These are phyloP conservation scores for Cherax destructor DNA, from an alignment of 1,140 invertebrate genomes.

Conservation along the genomic window DNA sequence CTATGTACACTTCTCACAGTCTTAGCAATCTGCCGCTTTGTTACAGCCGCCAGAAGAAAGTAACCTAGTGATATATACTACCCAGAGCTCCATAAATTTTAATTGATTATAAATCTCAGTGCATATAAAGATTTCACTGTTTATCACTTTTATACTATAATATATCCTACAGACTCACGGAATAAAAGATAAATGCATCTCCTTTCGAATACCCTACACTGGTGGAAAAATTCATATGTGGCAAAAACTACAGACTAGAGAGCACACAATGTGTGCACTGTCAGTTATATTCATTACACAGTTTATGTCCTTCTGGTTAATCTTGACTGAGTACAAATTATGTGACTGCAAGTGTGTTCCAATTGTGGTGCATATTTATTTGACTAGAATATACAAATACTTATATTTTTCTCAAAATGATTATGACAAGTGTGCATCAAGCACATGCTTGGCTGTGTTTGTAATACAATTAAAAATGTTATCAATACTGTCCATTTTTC, in stretches of 20 bases:
- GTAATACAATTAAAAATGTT: neutral
- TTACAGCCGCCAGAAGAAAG: slow-evolving; percentile 3
- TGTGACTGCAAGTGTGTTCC: neutral
- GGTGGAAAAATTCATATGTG: too few species aligned
- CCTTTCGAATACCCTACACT: too few species aligned
- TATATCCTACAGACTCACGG: too few species aligned
- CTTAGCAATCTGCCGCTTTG: slow-evolving; percentile 3
- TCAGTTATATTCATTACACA: neutral
- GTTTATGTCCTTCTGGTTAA: too few species aligned
- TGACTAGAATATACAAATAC: neutral
- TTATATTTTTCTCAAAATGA: neutral
- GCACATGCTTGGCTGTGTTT: neutral
- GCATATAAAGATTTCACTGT: too few species aligned
- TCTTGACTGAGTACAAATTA: neutral
- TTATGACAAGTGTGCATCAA: neutral
- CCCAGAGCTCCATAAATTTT: too few species aligned
- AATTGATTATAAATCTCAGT: too few species aligned
- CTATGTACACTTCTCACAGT: neutral
- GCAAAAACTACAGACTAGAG: too few species aligned
- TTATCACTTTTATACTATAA: too few species aligned
- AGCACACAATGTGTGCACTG: neutral
- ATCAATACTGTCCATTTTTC: too few species aligned
- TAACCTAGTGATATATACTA: neutral
- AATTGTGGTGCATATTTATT: neutral
- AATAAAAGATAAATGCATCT: too few species aligned